Percentiles rank a stretch among this genome's conserved stretches.
Evolutionary conservation across 2,113 vertebrate genomes (phyloP).

Genomic region (Cavia porcellus): DNA sequence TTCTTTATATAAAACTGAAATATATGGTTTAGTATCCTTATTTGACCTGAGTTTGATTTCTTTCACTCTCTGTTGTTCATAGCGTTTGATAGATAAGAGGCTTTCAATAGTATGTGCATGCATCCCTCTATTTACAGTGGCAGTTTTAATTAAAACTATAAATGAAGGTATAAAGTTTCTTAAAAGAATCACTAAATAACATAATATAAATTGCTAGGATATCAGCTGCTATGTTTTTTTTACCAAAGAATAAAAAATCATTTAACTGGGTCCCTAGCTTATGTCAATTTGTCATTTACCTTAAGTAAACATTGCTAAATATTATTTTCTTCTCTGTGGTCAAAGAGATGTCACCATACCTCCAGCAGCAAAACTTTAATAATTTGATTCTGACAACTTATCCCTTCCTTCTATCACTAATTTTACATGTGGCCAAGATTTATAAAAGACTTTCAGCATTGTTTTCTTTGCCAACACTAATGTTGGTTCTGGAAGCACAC

Average conservation of each 20-base stretch:
- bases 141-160: slow-evolving; percentile 63
- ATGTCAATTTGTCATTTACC: neutral
- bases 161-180: slow-evolving; percentile 41
- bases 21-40: neutral
- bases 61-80: neutral
- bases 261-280: neutral
- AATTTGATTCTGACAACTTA: neutral
- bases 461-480: neutral
- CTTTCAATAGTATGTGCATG: neutral
- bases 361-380: neutral
- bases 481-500: neutral
- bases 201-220: slow-evolving; percentile 8
- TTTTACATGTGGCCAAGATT: neutral
- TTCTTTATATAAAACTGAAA: neutral
- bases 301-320: neutral
- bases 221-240: neutral
- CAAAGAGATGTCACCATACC: neutral
- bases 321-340: neutral
- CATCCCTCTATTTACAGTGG: neutral
- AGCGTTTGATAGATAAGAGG: neutral
- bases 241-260: neutral
- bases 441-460: neutral
- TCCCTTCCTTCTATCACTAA: neutral
- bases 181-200: slow-evolving; percentile 46
- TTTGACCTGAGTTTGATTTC: neutral